A percentile compares a stretch with the other conserved stretches of the same genome.
Conservation (phyloP, 2,888 invertebrate genomes). For the Pachliopta kotzebuea region DNA sequence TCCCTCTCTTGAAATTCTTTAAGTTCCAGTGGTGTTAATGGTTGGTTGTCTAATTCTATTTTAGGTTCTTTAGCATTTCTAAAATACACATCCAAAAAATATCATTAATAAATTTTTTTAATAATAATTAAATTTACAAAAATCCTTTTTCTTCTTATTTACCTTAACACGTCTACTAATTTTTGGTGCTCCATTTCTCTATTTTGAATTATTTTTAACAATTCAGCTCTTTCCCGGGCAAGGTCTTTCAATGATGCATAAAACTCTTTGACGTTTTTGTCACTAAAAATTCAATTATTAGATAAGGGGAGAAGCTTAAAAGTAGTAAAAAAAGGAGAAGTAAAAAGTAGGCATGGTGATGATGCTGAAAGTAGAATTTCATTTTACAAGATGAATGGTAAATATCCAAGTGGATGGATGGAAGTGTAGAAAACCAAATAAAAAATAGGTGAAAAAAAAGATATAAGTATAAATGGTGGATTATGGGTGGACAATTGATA, state of each 20-base stretch:
- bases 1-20: conserved; percentile 67
- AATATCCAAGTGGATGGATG: neutral
- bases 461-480: no score
- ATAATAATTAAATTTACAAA: neutral
- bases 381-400: conserved; percentile 15
- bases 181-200: conserved; percentile 60
- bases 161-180: conserved; percentile 61
- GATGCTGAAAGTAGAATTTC: conserved; percentile 35
- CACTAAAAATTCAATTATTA: conserved; percentile 50
- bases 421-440: no score
- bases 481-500: no score
- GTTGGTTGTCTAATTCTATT: conserved; percentile 53
- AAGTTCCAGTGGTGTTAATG: conserved; percentile 58
- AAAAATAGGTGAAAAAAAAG: no score
- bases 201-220: conserved; percentile 78
- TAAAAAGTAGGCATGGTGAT: no score
- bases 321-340: no score
- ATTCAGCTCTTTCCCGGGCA: conserved; percentile 82
- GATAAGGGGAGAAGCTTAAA: neutral
- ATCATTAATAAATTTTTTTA: neutral
- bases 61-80: conserved; percentile 55
- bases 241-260: conserved; percentile 78
- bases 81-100: conserved; percentile 12
- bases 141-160: conserved; percentile 23
- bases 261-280: conserved; percentile 65